Base-by-base conservation (phyloP, 2,113 vertebrate genomes). In the Datnioides undecimradiatus region DNA sequence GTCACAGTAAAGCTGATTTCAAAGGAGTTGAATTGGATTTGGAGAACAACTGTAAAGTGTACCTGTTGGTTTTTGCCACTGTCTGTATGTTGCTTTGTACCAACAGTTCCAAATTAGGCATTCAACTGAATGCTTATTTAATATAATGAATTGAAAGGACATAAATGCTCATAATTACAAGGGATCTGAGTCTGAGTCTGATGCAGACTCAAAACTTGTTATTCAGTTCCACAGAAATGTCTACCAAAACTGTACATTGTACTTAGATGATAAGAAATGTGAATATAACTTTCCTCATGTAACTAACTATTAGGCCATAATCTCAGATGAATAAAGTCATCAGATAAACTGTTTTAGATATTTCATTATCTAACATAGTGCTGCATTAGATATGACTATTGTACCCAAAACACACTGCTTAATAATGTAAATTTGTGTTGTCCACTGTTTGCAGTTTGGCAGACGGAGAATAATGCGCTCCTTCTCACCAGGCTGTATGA, bases 401-500 rank as follows among this genome's bases (percentile, higher is more conserved):
- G n/a, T 23, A 69, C n/a, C 27, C n/a, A 70, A 58, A 75, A 12
- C 51, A 62, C 60, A 73, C 40, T 49, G 21, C 43, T 40, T 10
- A 49, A 67, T 63, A 16, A 51, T 40, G 1, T 6, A 16, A 1
- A 12, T 49, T 36, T 58, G 14, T 41, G 5, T 49, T 10, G n/a
- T 58, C 33, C 4, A 36, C 43, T 72, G 80, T 79, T 64, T 71
- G 48, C 57, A 52, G 38, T 66, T 64, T 55, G 17, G 34, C 54
- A 43, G 45, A 27, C 62, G 33, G 3, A 2, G 27, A 75, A 72
- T 31, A 11, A 54, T 52, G 36, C 23, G 4, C 11, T 72, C 41
- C 6, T 63, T 58, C 76, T 68, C 36, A 73, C 52, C 25, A 40
- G 17, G 38, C 71, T 63, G 43, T 58, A 69, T 80, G 76, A 88